Conservation (phyloP, 2,797 vertebrate species). For the Antennarius maculatus region DNA sequence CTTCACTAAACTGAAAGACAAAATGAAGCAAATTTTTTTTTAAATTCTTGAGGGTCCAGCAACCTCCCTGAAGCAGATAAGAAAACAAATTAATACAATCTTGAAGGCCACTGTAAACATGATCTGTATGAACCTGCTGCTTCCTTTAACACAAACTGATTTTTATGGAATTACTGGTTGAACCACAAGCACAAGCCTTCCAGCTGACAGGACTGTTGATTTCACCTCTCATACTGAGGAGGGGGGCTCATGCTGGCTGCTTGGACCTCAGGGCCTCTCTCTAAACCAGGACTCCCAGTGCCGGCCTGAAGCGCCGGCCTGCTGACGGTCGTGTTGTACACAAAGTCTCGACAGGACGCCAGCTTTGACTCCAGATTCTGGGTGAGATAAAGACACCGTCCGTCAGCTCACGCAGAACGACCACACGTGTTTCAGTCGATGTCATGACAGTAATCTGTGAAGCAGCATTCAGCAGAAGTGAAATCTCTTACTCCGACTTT, state of each 20-base stretch:
- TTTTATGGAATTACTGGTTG: not conserved
- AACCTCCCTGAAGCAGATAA: too few species aligned
- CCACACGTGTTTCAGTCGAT: not conserved
- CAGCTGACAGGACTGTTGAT: not conserved
- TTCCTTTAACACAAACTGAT: not conserved
- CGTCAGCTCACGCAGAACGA: not conserved
- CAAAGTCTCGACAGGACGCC: slow-evolving; percentile 93
- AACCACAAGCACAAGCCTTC: not conserved
- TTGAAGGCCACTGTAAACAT: too few species aligned
- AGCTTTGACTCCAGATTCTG: slow-evolving; percentile 98
- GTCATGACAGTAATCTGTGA: not conserved
- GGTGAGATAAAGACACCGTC: not conserved
- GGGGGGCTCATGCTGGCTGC: slow-evolving; percentile 74
- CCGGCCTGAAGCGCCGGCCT: slow-evolving; percentile 71
- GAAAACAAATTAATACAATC: too few species aligned
- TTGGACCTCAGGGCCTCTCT: slow-evolving; percentile 82
- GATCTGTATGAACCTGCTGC: too few species aligned
- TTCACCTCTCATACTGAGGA: slow-evolving; percentile 88
- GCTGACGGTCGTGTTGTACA: slow-evolving; percentile 87
- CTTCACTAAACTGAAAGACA: slow-evolving; percentile 88
- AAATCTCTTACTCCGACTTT: slow-evolving; percentile 93
- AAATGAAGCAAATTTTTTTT: slow-evolving; percentile 6
- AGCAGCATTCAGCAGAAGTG: not conserved
- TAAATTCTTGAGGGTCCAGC: too few species aligned
- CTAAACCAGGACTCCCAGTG: slow-evolving; percentile 73